A percentile compares a stretch with the other conserved stretches of the same genome.
phyloP scores from a whole-genome alignment of 2,888 invertebrate species.

The Danaus chrysippus region DNA sequence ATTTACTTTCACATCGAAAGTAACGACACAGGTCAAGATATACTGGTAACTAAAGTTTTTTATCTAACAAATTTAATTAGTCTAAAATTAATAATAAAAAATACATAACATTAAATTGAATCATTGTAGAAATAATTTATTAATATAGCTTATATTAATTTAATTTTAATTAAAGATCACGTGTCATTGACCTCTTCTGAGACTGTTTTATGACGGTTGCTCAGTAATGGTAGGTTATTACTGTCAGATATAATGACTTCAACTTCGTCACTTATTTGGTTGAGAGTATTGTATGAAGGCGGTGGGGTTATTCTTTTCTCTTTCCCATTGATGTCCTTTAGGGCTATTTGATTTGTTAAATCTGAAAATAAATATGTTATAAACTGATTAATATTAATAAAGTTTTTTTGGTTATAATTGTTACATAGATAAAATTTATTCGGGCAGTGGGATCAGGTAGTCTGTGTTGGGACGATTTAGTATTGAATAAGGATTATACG shows the following conservation, averaged over 20 bases:
- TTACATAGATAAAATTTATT: too few species aligned
- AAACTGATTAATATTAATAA: too few species aligned
- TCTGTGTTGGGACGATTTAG: too few species aligned
- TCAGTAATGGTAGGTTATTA: slow-evolving; percentile 32
- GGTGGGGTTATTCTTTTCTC: slow-evolving; percentile 50
- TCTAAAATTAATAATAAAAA: background rate
- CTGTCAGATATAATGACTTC: slow-evolving; percentile 52
- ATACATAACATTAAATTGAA: background rate
- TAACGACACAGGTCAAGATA: slow-evolving; percentile 9
- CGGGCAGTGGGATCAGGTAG: too few species aligned
- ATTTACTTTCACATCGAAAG: too few species aligned
- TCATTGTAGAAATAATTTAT: too few species aligned
- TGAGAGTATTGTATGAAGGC: slow-evolving; percentile 58
- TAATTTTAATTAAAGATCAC: slow-evolving; percentile 21
- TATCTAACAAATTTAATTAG: too few species aligned
- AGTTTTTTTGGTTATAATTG: too few species aligned
- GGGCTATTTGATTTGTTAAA: slow-evolving; percentile 59
- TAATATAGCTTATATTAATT: too few species aligned
- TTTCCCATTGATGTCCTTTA: slow-evolving; percentile 45
- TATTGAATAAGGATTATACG: too few species aligned
- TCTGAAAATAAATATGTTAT: slow-evolving; percentile 41
- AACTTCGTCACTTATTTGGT: slow-evolving; percentile 48
- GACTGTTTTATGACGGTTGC: slow-evolving; percentile 12
- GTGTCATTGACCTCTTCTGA: slow-evolving; percentile 33
- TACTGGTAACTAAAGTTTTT: slow-evolving; percentile 12